Percentiles rank a stretch among this genome's conserved stretches.
phyloP scores from a whole-genome alignment of 2,888 invertebrate genomes.

The Tetheella fluctuosa region DNA sequence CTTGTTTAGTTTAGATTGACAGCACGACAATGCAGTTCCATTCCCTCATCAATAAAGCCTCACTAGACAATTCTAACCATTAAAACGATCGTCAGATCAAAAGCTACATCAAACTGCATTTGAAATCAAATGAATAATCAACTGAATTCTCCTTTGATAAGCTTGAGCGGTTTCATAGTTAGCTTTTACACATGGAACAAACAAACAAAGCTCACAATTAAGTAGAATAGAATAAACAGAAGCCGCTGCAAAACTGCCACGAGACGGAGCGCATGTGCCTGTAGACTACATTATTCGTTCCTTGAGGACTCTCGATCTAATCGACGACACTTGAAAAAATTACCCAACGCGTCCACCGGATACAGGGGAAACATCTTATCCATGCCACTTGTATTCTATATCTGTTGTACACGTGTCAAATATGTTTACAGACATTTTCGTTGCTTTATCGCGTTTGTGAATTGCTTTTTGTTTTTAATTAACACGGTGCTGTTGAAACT shows the following conservation, averaged over 20 bases:
- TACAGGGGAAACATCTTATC: constrained; percentile 65
- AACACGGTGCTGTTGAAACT: constrained; percentile 23
- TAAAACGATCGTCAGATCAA: too few species aligned
- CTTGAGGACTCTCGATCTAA: constrained; percentile 45
- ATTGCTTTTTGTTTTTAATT: constrained; percentile 52
- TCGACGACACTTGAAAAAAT: constrained; percentile 50
- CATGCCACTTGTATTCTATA: constrained; percentile 57
- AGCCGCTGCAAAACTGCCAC: not conserved
- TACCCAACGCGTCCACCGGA: constrained; percentile 46
- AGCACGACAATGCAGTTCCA: too few species aligned
- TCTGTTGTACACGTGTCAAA: constrained; percentile 71
- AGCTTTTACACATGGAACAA: not conserved
- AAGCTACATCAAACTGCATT: too few species aligned
- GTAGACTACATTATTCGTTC: constrained; percentile 40
- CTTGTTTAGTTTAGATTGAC: too few species aligned
- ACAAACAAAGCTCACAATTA: too few species aligned
- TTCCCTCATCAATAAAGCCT: too few species aligned
- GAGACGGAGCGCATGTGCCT: constrained; percentile 36
- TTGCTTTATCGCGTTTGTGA: constrained; percentile 57
- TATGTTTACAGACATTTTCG: constrained; percentile 66
- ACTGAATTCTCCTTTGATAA: too few species aligned
- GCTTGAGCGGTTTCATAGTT: not conserved
- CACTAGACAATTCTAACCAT: too few species aligned
- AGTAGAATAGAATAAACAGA: not conserved
- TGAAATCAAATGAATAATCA: too few species aligned